phyloP scores from a whole-genome alignment of 1,140 invertebrate species.

The Ephestia elutella region DNA sequence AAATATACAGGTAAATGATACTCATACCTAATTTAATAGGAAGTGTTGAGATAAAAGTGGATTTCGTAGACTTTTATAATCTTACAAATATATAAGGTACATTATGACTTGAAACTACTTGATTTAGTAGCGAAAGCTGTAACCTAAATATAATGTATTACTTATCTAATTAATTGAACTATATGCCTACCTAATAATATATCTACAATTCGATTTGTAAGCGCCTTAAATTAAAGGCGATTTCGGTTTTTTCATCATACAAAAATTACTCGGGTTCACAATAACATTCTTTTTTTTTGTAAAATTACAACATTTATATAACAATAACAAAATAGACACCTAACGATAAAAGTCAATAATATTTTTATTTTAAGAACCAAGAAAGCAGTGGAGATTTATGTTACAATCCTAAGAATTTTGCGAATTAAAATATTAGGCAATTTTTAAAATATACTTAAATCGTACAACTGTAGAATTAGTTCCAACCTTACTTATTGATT shows the following conservation, averaged over 20 bases:
- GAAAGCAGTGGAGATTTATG: background rate
- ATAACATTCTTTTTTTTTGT: conserved; percentile 16
- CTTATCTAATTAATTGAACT: background rate
- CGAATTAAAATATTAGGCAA: no score
- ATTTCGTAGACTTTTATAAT: background rate
- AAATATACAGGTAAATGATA: no score
- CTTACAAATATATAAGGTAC: background rate
- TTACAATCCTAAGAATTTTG: no score
- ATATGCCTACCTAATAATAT: background rate
- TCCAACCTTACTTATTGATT: no score
- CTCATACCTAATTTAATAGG: no score
- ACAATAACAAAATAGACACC: conserved; percentile 20
- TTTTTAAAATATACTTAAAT: no score
- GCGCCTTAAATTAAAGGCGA: conserved; percentile 3
- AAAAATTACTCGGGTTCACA: conserved; percentile 12
- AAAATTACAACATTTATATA: conserved; percentile 21
- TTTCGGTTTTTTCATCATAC: background rate
- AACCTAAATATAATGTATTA: background rate
- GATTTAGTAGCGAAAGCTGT: no score
- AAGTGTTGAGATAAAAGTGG: no score
- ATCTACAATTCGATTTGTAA: conserved; percentile 1
- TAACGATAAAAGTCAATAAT: conserved; percentile 17
- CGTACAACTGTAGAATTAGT: no score
- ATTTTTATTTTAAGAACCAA: conserved; percentile 10
- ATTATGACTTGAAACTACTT: background rate